phyloP scores from a whole-genome alignment of 2,888 invertebrate genomes.

The Synergus laeviventris region DNA sequence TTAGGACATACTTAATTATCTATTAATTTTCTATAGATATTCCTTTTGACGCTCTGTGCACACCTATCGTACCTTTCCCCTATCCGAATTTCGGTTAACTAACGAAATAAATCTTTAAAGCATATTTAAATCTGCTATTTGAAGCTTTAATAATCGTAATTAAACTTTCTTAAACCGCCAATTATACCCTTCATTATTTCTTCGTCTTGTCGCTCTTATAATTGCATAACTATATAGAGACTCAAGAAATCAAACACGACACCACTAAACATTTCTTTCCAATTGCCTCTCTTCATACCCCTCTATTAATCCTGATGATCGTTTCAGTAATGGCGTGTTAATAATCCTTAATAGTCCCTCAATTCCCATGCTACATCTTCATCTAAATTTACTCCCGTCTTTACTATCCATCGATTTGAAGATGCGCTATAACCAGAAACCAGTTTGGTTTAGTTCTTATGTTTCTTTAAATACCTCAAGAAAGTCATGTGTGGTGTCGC shows the following conservation, averaged over 20 bases:
- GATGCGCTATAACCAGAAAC: conserved; percentile 11
- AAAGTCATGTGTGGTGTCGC: conserved; percentile 32
- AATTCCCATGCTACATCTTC: conserved; percentile 33
- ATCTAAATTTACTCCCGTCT: conserved; percentile 33
- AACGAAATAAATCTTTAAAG: neutral
- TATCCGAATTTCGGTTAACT: too few relatives aligned
- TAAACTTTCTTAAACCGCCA: conserved; percentile 3
- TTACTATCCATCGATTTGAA: conserved; percentile 31
- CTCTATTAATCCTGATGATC: conserved; percentile 27
- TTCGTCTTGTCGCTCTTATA: neutral
- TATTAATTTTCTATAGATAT: too few relatives aligned
- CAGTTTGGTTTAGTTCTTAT: neutral
- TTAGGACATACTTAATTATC: too few relatives aligned
- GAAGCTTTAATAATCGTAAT: conserved; percentile 7
- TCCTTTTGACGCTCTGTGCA: too few relatives aligned
- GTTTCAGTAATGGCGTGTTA: conserved; percentile 37
- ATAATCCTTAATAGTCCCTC: conserved; percentile 39
- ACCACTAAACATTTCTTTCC: neutral
- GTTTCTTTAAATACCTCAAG: conserved; percentile 19
- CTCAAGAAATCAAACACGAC: conserved; percentile 14
- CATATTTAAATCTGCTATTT: neutral
- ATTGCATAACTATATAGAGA: conserved; percentile 3
- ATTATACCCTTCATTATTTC: conserved; percentile 20
- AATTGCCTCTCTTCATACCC: conserved; percentile 20
- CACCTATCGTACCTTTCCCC: too few relatives aligned